These are phyloP conservation scores for Aldrovandia affinis DNA, from an alignment of 2,797 vertebrate species.

Conservation along the genomic window DNA sequence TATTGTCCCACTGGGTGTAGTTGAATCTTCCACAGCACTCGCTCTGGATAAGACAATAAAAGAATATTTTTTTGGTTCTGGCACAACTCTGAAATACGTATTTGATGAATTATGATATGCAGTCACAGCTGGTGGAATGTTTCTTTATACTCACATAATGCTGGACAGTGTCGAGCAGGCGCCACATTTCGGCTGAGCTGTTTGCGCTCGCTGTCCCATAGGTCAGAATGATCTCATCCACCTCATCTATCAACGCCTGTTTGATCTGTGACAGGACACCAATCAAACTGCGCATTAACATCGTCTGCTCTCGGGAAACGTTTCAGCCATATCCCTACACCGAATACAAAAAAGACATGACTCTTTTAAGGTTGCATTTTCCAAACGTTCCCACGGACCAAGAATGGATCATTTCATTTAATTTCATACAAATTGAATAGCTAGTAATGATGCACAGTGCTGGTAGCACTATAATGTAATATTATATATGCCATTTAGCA, in stretches of 20 bases:
- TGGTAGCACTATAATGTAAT: too few species aligned
- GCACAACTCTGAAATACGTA: neutral
- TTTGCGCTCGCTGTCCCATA: neutral
- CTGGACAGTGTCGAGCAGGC: constrained; percentile 22
- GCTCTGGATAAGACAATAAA: constrained; percentile 7
- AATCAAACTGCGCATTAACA: neutral
- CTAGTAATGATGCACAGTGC: too few species aligned
- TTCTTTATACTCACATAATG: constrained; percentile 8
- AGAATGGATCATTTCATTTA: too few species aligned
- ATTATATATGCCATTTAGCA: too few species aligned
- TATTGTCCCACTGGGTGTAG: constrained; percentile 32
- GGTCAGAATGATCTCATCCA: constrained; percentile 23
- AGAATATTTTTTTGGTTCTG: neutral
- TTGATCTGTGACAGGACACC: constrained; percentile 2
- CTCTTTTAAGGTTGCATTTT: neutral
- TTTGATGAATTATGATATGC: neutral
- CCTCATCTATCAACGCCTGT: neutral
- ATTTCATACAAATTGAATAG: neutral
- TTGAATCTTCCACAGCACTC: constrained; percentile 31
- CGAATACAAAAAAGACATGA: neutral
- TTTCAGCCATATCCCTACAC: neutral
- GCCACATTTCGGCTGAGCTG: constrained; percentile 2
- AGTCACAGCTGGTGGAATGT: neutral
- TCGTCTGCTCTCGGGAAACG: neutral
- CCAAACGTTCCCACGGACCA: neutral